Evolutionary conservation across 2,113 vertebrate species (phyloP), one percentile per base, ranked within the genome.

Genomic region (Ranitomeya imitator): DNA sequence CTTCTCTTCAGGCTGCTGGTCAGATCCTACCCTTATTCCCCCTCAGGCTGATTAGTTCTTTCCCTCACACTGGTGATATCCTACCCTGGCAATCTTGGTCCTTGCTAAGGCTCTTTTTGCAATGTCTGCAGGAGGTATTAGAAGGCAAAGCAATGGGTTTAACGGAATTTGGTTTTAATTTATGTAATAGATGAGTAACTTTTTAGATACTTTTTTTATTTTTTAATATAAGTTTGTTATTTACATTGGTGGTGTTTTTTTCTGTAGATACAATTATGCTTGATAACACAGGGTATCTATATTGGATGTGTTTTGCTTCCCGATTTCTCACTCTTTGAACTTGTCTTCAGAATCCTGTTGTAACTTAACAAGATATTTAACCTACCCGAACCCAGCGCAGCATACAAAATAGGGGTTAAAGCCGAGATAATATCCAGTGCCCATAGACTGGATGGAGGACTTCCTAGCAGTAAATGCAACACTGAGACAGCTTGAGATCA

Each of bases 401-500:
- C 4, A 7, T 51, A 26, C 37, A 60, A 83, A 60, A 21, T 31
- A 65, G 7, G 65, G 80, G 59, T 63, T 65, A 63, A 82, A 51
- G 79, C 23, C 45, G 15, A 67, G 13, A 18, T 61, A 37, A 9
- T 3, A 15, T 14, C 78, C 78, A 10, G 55, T 60, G 7, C 55
- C 78, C 19, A 61, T 19, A 59, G 23, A 37, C 31, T 18, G 11
- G 55, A 61, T 37, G 79, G 57, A 37, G 79, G 77, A 21, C 51
- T 31, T 37, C 37, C 23, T 81, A 37, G 16, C 23, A 59, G 23
- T 52, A n/a, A 61, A 60, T 65, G 45, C 57, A 67, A 83, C 37
- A 23, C 6, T 83, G 18, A 67, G 81, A 83, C 81, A 83, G 31
- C 60, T 52, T 51, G 52, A 23, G 81, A 67, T 55, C 83, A 85